These are phyloP conservation scores for Nibea coibor DNA, from an alignment of 2,113 vertebrate species.

Conservation along the genomic window DNA sequence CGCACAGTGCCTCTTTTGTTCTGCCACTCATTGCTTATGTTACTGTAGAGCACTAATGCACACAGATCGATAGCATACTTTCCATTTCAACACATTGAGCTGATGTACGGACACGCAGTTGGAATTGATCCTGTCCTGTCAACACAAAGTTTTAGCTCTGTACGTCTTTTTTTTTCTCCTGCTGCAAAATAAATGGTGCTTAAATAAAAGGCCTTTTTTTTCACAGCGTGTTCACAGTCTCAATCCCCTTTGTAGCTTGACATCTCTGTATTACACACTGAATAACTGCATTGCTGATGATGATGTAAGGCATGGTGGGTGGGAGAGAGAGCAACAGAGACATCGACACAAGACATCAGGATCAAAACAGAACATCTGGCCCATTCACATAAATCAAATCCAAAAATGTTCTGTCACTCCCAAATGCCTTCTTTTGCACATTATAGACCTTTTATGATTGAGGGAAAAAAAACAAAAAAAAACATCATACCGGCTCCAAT, in stretches of 20 bases:
- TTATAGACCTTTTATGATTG: slow-evolving; percentile 30
- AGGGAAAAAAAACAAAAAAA: neutral
- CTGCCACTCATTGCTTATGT: slow-evolving; percentile 77
- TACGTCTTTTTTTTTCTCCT: slow-evolving; percentile 46
- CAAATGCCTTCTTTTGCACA: slow-evolving; percentile 20
- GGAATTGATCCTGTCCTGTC: slow-evolving; percentile 76
- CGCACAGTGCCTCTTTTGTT: slow-evolving; percentile 77
- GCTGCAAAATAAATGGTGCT: slow-evolving; percentile 54
- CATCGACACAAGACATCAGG: slow-evolving; percentile 37
- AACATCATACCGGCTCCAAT: slow-evolving; percentile 20
- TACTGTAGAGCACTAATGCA: slow-evolving; percentile 79
- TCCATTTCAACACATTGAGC: slow-evolving; percentile 79
- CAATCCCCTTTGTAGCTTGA: slow-evolving; percentile 30
- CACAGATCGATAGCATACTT: slow-evolving; percentile 82
- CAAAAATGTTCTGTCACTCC: slow-evolving; percentile 23
- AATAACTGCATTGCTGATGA: slow-evolving; percentile 37
- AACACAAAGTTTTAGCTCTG: slow-evolving; percentile 69
- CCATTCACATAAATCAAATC: slow-evolving; percentile 49
- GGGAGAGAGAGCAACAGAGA: slow-evolving; percentile 28
- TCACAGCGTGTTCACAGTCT: slow-evolving; percentile 34
- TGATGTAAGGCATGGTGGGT: slow-evolving; percentile 38
- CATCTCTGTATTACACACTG: slow-evolving; percentile 46
- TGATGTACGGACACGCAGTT: slow-evolving; percentile 73
- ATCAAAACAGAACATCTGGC: slow-evolving; percentile 64
- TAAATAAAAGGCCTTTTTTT: slow-evolving; percentile 30